Percentiles rank a stretch among this genome's conserved stretches.
Conservation (phyloP, 2,888 invertebrate species). For the Scelioninae gen. 2 region DNA sequence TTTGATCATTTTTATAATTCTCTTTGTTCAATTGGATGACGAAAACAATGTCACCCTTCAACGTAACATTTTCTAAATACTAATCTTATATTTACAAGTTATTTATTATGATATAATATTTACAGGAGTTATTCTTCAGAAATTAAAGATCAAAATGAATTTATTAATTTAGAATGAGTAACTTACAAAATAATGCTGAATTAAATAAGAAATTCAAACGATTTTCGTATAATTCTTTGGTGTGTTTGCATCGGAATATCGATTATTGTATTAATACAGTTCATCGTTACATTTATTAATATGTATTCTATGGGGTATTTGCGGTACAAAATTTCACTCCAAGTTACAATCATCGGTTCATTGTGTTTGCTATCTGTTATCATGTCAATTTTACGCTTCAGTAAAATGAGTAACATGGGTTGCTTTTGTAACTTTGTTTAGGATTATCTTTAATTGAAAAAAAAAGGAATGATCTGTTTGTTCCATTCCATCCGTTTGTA, state of each 20-base stretch:
- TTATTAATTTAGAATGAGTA: too few relatives aligned
- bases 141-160: too few relatives aligned
- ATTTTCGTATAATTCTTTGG: slow-evolving; percentile 71
- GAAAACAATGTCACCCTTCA: too few relatives aligned
- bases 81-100: too few relatives aligned
- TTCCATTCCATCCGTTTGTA: not conserved
- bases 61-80: too few relatives aligned
- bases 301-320: slow-evolving; percentile 65
- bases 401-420: not conserved
- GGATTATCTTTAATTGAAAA: not conserved
- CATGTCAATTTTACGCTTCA: slow-evolving; percentile 6
- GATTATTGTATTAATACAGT: slow-evolving; percentile 74
- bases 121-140: too few relatives aligned
- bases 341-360: slow-evolving; percentile 2
- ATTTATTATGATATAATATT: too few relatives aligned
- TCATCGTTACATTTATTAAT: slow-evolving; percentile 60
- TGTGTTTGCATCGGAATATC: slow-evolving; percentile 76
- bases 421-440: not conserved
- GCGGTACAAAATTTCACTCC: slow-evolving; percentile 62
- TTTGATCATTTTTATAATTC: too few relatives aligned
- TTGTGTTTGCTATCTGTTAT: slow-evolving; percentile 13
- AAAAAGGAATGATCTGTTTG: not conserved
- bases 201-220: slow-evolving; percentile 62
- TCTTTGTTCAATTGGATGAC: too few relatives aligned
- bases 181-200: too few relatives aligned